phyloP scores from a whole-genome alignment of 2,113 vertebrate species.

The Ictalurus punctatus region DNA sequence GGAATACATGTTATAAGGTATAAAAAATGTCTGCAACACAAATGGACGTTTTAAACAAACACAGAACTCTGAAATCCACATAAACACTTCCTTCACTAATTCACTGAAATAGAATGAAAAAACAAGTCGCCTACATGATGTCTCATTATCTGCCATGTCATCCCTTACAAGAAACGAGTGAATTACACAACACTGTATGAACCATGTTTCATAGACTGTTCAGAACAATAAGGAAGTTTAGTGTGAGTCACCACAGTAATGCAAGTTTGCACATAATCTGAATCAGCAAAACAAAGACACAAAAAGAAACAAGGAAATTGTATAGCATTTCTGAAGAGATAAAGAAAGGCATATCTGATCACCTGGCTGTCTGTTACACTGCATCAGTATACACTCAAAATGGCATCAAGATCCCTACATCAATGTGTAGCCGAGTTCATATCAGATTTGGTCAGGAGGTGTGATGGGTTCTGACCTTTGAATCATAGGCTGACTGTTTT shows the following conservation, averaged over 20 bases:
- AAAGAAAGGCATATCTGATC: slow-evolving; percentile 2
- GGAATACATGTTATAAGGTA: not conserved
- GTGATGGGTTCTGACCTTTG: slow-evolving; percentile 77
- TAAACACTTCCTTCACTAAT: not conserved
- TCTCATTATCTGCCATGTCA: not conserved
- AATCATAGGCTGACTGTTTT: slow-evolving; percentile 95
- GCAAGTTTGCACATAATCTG: not conserved
- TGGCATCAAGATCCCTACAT: not conserved
- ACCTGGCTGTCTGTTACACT: not conserved
- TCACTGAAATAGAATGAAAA: not conserved
- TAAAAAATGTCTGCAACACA: not conserved
- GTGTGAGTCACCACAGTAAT: not conserved
- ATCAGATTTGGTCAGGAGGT: not conserved
- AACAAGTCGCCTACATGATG: not conserved
- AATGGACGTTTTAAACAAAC: not conserved
- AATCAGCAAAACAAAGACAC: not conserved
- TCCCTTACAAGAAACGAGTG: not conserved
- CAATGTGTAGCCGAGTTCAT: not conserved
- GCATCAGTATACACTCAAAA: not conserved
- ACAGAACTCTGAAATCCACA: not conserved
- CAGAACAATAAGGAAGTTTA: slow-evolving; percentile 6
- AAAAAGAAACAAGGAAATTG: not conserved
- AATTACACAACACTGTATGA: not conserved
- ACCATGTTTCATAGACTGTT: not conserved
- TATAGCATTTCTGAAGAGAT: not conserved